Evolutionary conservation across 2,797 vertebrate genomes (phyloP).

Genomic region (Apodemus agrarius): DNA sequence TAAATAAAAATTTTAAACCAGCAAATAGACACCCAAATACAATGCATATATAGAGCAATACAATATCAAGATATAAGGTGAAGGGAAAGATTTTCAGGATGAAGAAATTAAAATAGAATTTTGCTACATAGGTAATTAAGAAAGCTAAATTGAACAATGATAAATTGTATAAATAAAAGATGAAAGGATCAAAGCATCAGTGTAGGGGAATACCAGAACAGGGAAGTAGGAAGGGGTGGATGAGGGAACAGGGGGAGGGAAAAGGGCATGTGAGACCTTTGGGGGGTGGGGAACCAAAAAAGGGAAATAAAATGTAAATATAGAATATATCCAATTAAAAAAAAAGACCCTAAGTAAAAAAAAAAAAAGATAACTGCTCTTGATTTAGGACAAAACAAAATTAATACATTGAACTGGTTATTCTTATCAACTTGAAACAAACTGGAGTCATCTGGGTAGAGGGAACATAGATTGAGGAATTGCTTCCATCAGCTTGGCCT

Average conservation of each 20-base stretch:
- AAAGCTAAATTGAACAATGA: background rate
- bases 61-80: background rate
- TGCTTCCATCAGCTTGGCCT: background rate
- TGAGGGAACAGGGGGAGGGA: too few relatives aligned
- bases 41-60: background rate
- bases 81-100: background rate
- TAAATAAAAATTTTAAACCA: background rate
- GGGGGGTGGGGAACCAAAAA: too few relatives aligned
- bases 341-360: too few relatives aligned
- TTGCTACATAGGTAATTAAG: background rate
- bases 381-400: background rate
- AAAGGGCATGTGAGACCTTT: too few relatives aligned
- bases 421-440: background rate
- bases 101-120: background rate
- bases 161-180: background rate
- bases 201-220: too few relatives aligned
- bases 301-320: too few relatives aligned
- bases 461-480: background rate
- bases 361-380: background rate
- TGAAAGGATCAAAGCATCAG: too few relatives aligned
- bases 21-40: background rate
- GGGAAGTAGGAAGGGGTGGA: too few relatives aligned
- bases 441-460: background rate
- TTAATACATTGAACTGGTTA: background rate
- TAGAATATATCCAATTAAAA: too few relatives aligned